Percentiles rank a stretch among this genome's conserved stretches.
phyloP scores from a whole-genome alignment of 2,113 vertebrate species.

The Brachypteracias leptosomus region DNA sequence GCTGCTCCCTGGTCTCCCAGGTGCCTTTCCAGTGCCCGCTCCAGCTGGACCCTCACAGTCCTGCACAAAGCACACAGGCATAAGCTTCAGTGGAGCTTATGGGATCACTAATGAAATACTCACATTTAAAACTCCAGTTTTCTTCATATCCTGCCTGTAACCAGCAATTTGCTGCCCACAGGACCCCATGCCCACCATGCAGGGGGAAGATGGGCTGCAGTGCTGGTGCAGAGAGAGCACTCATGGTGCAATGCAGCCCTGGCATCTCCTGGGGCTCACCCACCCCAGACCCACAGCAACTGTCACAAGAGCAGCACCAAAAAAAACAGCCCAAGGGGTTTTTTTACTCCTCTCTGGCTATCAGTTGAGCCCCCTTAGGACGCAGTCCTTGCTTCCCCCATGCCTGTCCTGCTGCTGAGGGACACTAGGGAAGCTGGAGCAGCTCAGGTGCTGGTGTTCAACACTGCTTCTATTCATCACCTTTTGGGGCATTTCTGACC shows the following conservation, averaged over 20 bases:
- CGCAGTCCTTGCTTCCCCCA: background rate
- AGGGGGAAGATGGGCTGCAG: background rate
- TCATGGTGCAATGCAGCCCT: background rate
- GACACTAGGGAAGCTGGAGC: background rate
- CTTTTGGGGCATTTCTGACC: background rate
- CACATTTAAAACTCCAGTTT: background rate
- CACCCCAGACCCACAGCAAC: background rate
- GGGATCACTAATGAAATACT: background rate
- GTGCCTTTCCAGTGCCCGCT: background rate
- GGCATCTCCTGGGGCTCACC: background rate
- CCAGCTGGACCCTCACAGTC: background rate
- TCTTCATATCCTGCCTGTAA: background rate
- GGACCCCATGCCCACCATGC: rapidly evolving
- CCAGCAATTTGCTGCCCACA: rapidly evolving
- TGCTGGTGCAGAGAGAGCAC: background rate
- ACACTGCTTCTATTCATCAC: background rate
- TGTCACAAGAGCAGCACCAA: background rate
- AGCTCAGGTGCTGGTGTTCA: background rate
- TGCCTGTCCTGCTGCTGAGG: background rate
- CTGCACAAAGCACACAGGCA: background rate
- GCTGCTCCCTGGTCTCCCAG: background rate
- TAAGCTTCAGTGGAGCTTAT: background rate
- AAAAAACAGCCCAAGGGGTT: background rate
- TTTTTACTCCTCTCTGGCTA: too few species aligned
- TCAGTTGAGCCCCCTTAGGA: background rate